These are phyloP conservation scores for Lepidurus couesii DNA, from an alignment of 1,140 invertebrate species.

Conservation along the genomic window DNA sequence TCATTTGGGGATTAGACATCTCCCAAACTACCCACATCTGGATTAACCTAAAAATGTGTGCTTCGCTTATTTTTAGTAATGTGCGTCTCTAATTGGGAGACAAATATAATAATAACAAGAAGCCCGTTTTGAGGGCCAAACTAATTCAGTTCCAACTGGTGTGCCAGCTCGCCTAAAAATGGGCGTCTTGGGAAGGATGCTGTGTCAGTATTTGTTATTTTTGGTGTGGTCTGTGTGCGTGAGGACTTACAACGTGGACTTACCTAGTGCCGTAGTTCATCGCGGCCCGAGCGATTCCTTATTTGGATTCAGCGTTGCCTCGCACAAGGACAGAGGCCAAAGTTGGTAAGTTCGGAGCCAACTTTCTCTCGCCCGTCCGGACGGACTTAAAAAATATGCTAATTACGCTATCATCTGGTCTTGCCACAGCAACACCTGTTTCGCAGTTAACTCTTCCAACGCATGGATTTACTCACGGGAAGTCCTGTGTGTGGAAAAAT, in stretches of 20 bases:
- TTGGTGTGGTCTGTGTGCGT: conserved; percentile 27
- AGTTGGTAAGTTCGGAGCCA: conserved; percentile 47
- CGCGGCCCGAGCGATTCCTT: conserved; percentile 45
- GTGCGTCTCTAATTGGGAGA: neutral
- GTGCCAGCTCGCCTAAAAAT: neutral
- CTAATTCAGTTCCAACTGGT: neutral
- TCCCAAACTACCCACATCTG: neutral
- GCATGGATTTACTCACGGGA: neutral
- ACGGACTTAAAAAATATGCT: neutral
- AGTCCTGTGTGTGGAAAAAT: neutral
- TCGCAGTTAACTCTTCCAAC: neutral
- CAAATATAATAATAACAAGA: neutral
- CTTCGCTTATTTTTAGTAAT: neutral
- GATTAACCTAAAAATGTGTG: neutral
- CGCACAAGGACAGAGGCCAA: conserved; percentile 47
- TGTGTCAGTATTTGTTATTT: conserved; percentile 16
- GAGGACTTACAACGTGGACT: conserved; percentile 50
- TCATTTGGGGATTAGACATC: too few relatives aligned
- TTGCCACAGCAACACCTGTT: neutral
- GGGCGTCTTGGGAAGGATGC: neutral
- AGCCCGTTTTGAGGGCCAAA: neutral
- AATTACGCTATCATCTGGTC: neutral
- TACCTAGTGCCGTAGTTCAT: conserved; percentile 45
- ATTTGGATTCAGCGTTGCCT: conserved; percentile 53
- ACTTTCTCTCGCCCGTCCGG: neutral